These are phyloP conservation scores for Eledona agricola DNA, from an alignment of 2,888 invertebrate species.

Conservation along the genomic window DNA sequence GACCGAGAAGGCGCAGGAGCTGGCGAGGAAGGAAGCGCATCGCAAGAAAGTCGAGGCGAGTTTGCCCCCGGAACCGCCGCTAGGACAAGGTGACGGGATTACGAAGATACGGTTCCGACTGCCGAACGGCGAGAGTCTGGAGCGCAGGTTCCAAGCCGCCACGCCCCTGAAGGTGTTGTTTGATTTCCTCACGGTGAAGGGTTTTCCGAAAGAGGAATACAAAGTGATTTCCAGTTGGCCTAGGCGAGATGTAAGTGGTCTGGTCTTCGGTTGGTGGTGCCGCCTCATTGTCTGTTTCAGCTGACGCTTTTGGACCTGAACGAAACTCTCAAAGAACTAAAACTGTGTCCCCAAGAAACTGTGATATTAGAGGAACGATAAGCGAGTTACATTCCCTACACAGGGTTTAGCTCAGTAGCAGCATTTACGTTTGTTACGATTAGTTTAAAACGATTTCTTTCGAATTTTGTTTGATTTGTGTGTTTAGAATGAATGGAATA, in stretches of 20 bases:
- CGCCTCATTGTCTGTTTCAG: constrained; percentile 66
- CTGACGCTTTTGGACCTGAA: constrained; percentile 79
- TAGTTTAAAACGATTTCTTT: constrained; percentile 13
- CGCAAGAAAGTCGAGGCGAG: constrained; percentile 70
- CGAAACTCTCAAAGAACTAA: constrained; percentile 81
- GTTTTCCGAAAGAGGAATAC: constrained; percentile 86
- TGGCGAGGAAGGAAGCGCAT: constrained; percentile 78
- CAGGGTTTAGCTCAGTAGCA: constrained; percentile 29
- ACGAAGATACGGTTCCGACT: constrained; percentile 83
- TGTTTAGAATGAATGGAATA: constrained; percentile 13
- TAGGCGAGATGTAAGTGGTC: constrained; percentile 88
- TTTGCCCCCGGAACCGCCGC: constrained; percentile 77
- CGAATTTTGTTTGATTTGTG: constrained; percentile 23
- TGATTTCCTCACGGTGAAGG: constrained; percentile 88
- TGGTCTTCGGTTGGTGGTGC: too few relatives aligned
- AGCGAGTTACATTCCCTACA: constrained; percentile 52
- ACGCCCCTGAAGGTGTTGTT: constrained; percentile 74
- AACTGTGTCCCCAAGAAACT: constrained; percentile 93
- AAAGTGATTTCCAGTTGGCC: constrained; percentile 96
- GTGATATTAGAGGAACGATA: constrained; percentile 94
- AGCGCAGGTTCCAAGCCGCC: constrained; percentile 76
- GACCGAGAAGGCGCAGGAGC: constrained; percentile 75
- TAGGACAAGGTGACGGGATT: constrained; percentile 66
- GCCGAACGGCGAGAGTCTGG: constrained; percentile 79
- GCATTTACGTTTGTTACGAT: constrained; percentile 25